These are phyloP conservation scores for Clavelina lepadiformis DNA, from an alignment of 23 tunicate genomes.

Conservation along the genomic window DNA sequence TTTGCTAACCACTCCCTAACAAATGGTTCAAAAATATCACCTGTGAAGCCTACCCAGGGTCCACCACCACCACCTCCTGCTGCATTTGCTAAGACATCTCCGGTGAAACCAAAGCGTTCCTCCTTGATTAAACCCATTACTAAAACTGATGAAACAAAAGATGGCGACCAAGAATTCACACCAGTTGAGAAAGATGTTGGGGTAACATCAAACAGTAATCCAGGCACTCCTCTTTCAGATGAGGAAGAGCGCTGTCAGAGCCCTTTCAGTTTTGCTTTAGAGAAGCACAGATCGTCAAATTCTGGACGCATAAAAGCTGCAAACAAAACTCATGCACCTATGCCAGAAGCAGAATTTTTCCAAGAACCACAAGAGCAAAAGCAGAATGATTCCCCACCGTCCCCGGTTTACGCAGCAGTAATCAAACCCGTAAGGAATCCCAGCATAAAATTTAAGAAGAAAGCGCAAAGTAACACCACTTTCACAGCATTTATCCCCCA, in stretches of 20 bases:
- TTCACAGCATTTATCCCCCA: background rate
- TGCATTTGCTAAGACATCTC: slow-evolving; percentile 19
- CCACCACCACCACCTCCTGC: slow-evolving; percentile 21
- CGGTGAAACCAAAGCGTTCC: slow-evolving; percentile 27
- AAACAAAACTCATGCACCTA: slow-evolving; percentile 12
- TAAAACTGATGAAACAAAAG: background rate
- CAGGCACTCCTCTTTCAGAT: background rate
- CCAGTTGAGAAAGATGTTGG: slow-evolving; percentile 18
- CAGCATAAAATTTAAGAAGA: background rate
- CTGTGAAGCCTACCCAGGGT: background rate
- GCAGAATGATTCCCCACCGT: background rate
- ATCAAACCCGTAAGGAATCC: slow-evolving; percentile 40
- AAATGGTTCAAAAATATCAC: background rate
- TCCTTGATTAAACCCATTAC: background rate
- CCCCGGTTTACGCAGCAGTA: slow-evolving; percentile 17
- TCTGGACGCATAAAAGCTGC: slow-evolving; percentile 44
- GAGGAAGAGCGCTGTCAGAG: slow-evolving; percentile 13
- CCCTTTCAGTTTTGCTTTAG: slow-evolving; percentile 27
- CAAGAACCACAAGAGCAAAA: background rate
- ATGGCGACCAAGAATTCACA: background rate
- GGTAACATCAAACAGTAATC: too few species aligned
- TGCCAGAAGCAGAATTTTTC: slow-evolving; percentile 30
- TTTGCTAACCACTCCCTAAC: background rate
- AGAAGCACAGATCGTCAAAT: slow-evolving; percentile 39
- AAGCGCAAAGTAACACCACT: background rate